phyloP scores from a whole-genome alignment of 2,113 vertebrate species.

The Harpagus bidentatus region DNA sequence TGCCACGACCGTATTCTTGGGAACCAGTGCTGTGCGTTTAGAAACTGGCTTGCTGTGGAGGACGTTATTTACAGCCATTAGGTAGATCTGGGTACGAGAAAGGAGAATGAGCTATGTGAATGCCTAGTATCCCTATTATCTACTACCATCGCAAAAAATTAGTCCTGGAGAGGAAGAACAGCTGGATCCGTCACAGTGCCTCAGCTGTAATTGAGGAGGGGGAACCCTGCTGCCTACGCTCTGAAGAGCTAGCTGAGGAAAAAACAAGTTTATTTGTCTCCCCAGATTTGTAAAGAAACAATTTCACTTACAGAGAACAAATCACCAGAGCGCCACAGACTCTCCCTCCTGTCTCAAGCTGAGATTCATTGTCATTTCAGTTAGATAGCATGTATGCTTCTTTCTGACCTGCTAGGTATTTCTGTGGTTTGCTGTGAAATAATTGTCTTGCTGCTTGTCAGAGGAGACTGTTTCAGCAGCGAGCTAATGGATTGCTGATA shows the following conservation, averaged over 20 bases:
- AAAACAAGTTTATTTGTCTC: neutral
- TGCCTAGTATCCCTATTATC: neutral
- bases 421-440: neutral
- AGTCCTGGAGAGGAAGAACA: neutral
- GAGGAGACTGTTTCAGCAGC: neutral
- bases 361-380: neutral
- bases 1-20: neutral
- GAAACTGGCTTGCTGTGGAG: neutral
- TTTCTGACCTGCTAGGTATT: neutral
- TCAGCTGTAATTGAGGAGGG: neutral
- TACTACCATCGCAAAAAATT: neutral
- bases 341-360: neutral
- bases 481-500: neutral
- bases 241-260: neutral
- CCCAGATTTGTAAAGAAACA: neutral
- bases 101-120: neutral
- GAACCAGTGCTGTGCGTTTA: neutral
- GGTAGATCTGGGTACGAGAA: neutral
- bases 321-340: neutral
- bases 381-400: fast-evolving
- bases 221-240: neutral
- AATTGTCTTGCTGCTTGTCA: neutral
- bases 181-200: neutral
- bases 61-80: neutral
- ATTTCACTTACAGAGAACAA: neutral